Conservation (phyloP, 2,888 invertebrate species). For the Endomychus coccineus region DNA sequence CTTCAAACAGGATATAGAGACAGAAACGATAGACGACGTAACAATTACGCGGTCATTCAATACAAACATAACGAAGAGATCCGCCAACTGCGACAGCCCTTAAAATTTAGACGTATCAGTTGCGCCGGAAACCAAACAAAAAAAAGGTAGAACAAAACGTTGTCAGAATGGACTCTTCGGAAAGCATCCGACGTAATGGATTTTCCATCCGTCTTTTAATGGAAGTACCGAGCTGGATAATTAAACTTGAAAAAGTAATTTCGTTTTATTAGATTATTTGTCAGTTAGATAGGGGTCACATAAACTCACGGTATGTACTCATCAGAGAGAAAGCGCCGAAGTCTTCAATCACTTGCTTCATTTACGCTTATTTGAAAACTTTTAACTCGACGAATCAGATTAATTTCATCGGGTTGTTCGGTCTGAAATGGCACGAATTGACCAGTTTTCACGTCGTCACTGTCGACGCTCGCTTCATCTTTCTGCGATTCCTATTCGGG, state of each 20-base stretch:
- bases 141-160: not conserved
- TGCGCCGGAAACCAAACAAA: not conserved
- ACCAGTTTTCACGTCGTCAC: no score
- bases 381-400: constrained; percentile 1
- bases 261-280: constrained; percentile 24
- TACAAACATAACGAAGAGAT: no score
- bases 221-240: constrained; percentile 22
- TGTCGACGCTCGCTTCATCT: no score
- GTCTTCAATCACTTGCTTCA: constrained; percentile 1
- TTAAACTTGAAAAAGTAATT: constrained; percentile 27
- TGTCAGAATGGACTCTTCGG: not conserved
- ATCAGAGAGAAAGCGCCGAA: no score
- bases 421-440: no score
- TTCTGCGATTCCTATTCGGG: no score
- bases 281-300: constrained; percentile 16
- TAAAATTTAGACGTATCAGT: no score
- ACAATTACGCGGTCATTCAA: no score
- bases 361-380: not conserved
- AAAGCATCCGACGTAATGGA: constrained; percentile 19
- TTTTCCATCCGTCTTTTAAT: constrained; percentile 23
- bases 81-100: no score
- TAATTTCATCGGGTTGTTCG: constrained; percentile 3
- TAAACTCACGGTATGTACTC: not conserved
- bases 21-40: no score
- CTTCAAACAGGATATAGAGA: no score